phyloP scores from a whole-genome alignment of 1,140 invertebrate species.

The Holotrichia oblita region DNA sequence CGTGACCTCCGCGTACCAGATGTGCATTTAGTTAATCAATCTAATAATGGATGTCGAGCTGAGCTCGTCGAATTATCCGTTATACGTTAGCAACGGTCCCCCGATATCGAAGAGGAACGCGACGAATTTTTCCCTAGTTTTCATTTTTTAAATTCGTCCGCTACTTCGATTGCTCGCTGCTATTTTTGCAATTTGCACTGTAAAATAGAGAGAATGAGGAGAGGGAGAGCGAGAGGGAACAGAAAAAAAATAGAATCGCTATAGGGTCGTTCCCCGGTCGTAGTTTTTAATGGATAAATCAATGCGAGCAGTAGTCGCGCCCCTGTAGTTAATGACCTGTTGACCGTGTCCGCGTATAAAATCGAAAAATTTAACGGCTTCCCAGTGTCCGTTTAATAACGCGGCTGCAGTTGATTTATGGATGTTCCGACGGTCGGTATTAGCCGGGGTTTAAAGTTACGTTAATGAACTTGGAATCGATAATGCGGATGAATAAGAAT shows the following conservation, averaged over 20 bases:
- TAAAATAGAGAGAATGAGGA: too few species aligned
- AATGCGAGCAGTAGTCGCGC: background rate
- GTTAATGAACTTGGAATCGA: background rate
- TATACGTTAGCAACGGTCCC: background rate
- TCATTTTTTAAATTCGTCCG: too few species aligned
- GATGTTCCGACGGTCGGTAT: background rate
- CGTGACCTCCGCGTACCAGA: slow-evolving; percentile 24
- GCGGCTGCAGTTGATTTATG: background rate
- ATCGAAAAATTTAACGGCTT: background rate
- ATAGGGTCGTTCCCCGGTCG: too few species aligned
- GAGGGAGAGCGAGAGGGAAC: too few species aligned
- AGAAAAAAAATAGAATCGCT: too few species aligned
- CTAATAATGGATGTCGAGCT: background rate
- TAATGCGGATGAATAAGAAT: slow-evolving; percentile 1
- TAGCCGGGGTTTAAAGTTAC: background rate
- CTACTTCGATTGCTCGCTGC: too few species aligned
- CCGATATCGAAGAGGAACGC: too few species aligned
- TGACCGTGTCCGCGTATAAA: slow-evolving; percentile 11
- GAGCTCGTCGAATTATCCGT: background rate
- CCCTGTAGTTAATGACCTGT: slow-evolving; percentile 1
- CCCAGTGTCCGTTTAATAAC: background rate
- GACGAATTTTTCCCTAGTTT: too few species aligned
- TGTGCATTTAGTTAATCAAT: slow-evolving; percentile 28
- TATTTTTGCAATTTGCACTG: too few species aligned
- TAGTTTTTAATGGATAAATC: background rate